Conservation (phyloP, 2,888 invertebrate genomes). For the Rotaria sp. region DNA sequence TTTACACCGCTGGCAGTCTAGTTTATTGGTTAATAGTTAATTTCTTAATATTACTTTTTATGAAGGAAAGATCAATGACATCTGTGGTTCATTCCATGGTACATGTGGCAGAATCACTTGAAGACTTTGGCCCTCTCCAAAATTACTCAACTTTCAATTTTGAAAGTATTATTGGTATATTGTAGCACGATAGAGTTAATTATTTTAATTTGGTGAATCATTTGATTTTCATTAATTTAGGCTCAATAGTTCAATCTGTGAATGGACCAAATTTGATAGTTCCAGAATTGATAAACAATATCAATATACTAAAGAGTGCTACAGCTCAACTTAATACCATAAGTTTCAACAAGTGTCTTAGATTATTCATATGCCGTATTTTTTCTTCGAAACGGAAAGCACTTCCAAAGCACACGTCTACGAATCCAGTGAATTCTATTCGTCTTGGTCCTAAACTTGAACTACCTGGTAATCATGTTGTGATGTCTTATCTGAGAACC, state of each 20-base stretch:
- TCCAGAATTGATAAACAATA: not conserved
- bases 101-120: too few species aligned
- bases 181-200: too few species aligned
- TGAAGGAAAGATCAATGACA: too few species aligned
- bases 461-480: not conserved
- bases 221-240: not conserved
- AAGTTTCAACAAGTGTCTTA: not conserved
- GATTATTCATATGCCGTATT: not conserved
- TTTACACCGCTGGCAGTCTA: too few species aligned
- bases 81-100: too few species aligned
- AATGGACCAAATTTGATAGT: not conserved
- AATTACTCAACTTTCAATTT: too few species aligned
- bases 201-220: too few species aligned
- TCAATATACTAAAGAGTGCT: not conserved
- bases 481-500: not conserved
- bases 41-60: too few species aligned
- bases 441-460: not conserved
- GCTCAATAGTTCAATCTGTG: not conserved
- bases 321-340: not conserved
- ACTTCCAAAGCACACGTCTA: not conserved
- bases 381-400: not conserved
- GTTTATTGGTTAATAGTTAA: too few species aligned
- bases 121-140: too few species aligned
- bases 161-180: too few species aligned
- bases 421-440: not conserved